A percentile compares a stretch with the other conserved stretches of the same genome.
phyloP scores from a whole-genome alignment of 2,888 invertebrate species.

The Molorchus minor region DNA sequence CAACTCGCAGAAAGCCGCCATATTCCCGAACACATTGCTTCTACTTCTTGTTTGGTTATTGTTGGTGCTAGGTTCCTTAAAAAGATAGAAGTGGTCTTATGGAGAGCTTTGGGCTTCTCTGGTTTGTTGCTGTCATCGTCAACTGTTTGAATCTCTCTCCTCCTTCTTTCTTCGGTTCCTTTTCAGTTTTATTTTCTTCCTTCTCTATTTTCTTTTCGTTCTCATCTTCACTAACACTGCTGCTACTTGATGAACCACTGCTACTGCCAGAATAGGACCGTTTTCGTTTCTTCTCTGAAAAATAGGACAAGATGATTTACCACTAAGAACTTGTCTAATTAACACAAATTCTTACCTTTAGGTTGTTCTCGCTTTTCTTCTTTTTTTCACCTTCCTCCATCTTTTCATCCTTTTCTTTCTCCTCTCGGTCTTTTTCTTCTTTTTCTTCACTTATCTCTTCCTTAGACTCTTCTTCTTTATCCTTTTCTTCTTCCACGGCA shows the following conservation, averaged over 20 bases:
- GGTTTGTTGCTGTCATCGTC: conserved; percentile 64
- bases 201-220: conserved; percentile 45
- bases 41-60: conserved; percentile 96
- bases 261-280: conserved; percentile 66
- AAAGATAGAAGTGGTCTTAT: conserved; percentile 97
- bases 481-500: conserved; percentile 63
- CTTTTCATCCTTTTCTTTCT: conserved; percentile 44
- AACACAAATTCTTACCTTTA: conserved; percentile 18
- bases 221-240: conserved; percentile 64
- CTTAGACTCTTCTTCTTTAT: conserved; percentile 56
- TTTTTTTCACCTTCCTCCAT: conserved; percentile 39
- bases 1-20: conserved; percentile 93
- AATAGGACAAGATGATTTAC: too few species aligned
- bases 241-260: conserved; percentile 63
- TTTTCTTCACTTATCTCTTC: conserved; percentile 40
- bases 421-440: conserved; percentile 41
- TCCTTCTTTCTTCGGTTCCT: conserved; percentile 50
- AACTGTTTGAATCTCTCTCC: conserved; percentile 62
- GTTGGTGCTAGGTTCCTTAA: conserved; percentile 94
- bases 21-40: conserved; percentile 76
- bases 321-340: too few species aligned
- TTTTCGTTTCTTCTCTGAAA: conserved; percentile 62
- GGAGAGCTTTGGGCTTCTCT: conserved; percentile 76
- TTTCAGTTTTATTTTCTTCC: conserved; percentile 38
- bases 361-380: conserved; percentile 53